These are phyloP conservation scores for Raillietiella orientalis DNA, from an alignment of 2,888 invertebrate genomes.

Conservation along the genomic window DNA sequence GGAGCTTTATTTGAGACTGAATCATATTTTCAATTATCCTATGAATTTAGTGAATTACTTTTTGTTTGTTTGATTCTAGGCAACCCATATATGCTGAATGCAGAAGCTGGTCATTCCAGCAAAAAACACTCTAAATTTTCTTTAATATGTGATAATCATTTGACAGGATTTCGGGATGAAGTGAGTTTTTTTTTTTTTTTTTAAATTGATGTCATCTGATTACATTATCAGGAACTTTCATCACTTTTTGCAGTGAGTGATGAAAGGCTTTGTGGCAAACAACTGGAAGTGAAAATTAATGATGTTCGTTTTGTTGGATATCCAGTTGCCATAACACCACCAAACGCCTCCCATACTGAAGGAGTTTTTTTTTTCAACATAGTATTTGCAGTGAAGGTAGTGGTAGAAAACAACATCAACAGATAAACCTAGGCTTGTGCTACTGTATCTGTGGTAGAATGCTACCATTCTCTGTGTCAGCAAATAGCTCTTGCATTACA, in stretches of 20 bases:
- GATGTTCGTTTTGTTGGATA: constrained; percentile 85
- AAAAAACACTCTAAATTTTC: no score
- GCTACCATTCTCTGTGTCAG: constrained; percentile 76
- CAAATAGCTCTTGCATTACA: constrained; percentile 52
- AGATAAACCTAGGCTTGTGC: constrained; percentile 38
- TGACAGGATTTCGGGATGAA: constrained; percentile 5
- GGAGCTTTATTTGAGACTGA: no score
- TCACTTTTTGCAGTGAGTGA: constrained; percentile 67
- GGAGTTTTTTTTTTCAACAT: constrained; percentile 32
- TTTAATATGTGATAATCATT: no score
- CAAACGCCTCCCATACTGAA: constrained; percentile 14
- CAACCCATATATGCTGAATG: no score
- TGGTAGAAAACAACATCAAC: constrained; percentile 2
- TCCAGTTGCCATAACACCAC: constrained; percentile 35
- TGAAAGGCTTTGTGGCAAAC: constrained; percentile 54
- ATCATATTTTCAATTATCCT: neutral
- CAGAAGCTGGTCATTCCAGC: no score
- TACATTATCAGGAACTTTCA: constrained; percentile 53
- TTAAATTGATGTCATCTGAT: no score
- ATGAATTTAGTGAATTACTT: neutral
- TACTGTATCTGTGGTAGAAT: constrained; percentile 64
- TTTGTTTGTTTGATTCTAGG: neutral
- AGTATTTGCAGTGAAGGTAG: neutral
- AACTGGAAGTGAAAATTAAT: constrained; percentile 80
- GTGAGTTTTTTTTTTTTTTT: neutral